Conservation (phyloP, 2,888 invertebrate species). For the Euphydryas editha region DNA sequence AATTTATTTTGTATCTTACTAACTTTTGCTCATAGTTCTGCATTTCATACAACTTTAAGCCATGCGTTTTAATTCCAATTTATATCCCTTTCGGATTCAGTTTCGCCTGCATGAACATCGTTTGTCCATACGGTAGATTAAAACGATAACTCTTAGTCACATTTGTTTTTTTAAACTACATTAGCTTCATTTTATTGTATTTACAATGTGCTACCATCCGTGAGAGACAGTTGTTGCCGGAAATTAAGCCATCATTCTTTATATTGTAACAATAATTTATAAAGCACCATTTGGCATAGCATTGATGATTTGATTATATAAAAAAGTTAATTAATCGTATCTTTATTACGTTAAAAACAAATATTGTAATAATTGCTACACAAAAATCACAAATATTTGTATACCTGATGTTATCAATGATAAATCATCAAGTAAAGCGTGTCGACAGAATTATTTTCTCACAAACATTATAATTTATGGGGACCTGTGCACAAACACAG, state of each 20-base stretch:
- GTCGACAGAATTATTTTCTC: conserved; percentile 37
- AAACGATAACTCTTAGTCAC: not conserved
- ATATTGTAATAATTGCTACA: not conserved
- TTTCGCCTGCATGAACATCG: not conserved
- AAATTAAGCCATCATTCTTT: not conserved
- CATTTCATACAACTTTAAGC: too few relatives aligned
- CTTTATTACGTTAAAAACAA: not conserved
- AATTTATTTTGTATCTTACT: too few relatives aligned
- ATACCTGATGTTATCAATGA: conserved; percentile 33
- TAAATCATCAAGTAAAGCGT: conserved; percentile 30
- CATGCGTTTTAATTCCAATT: not conserved
- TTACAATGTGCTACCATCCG: not conserved
- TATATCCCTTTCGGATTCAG: not conserved
- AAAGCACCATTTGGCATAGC: not conserved
- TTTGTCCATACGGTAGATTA: not conserved
- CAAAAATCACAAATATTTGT: conserved; percentile 11
- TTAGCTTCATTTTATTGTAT: not conserved
- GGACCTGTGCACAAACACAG: conserved; percentile 26
- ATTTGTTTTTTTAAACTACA: not conserved
- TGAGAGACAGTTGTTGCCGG: not conserved
- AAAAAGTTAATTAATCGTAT: too few relatives aligned
- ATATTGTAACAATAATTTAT: not conserved
- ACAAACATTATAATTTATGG: conserved; percentile 35
- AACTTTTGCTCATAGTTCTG: too few relatives aligned
- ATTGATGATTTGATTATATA: not conserved